Evolutionary conservation across 2,113 vertebrate species (phyloP), one percentile per base, ranked within the genome.

Genomic region (Copsychus sechellarum): DNA sequence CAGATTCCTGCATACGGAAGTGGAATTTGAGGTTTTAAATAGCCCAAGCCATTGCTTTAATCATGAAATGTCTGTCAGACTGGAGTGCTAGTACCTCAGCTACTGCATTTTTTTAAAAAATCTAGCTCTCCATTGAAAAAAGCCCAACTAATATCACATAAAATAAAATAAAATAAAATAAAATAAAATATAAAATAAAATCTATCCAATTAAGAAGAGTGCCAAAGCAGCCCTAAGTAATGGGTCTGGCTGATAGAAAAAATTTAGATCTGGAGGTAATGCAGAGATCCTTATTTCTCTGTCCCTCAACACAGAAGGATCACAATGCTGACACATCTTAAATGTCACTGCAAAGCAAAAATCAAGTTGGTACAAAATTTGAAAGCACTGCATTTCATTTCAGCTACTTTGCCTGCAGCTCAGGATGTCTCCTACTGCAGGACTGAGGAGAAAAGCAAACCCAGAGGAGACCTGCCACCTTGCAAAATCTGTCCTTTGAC

Each of bases 311-410:
- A 61, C 0, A 45, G 54, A 81, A 70, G n/a, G 19, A 84, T 81
- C 58, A 69, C 24, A 73, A 38, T 74, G 78, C 86, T 85, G 73
- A 47, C 50, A 57, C 45, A 81, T 70, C 56, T 53, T 71, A 90
- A 87, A 93, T 78, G 64, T 78, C 67, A 78, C 28, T 50, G 51
- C 36, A 89, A 91, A 94, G 60, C 25, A 66, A 95, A 91, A 93
- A 73, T 36, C 54, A 61, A 89, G 42, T 57, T 4, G 0, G 20
- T 74, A 43, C 25, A 73, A 86, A 91, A 78, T 73, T 19, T 78
- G 42, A 87, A 94, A 89, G 51, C 28, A 71, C 13, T 70, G 54
- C 50, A 62, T 73, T 95, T 91, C 7, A 3, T 60, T 89, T 86
- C 53, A 74, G 20, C 43, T 81, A 13, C 15, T 74, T 93, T 56